These are phyloP conservation scores for Darevskia mixta DNA, from an alignment of 2,797 vertebrate genomes.

Conservation along the genomic window DNA sequence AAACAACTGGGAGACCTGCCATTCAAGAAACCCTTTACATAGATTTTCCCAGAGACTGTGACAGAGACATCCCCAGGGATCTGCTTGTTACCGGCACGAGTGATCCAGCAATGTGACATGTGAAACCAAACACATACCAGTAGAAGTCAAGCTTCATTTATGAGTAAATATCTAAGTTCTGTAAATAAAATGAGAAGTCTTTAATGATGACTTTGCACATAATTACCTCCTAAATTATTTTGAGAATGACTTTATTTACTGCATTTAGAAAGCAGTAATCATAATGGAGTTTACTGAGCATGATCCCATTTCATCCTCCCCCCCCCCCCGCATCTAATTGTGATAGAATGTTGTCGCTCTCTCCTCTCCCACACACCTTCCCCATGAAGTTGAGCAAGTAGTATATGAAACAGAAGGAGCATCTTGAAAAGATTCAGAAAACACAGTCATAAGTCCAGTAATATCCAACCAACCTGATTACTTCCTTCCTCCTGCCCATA, in stretches of 20 bases:
- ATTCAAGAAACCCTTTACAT: background rate
- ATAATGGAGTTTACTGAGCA: background rate
- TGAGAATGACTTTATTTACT: conserved; percentile 63
- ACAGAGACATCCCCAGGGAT: background rate
- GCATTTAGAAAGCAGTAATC: conserved; percentile 65
- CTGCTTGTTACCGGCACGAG: too few species aligned
- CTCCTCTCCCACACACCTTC: too few species aligned
- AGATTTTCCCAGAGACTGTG: background rate
- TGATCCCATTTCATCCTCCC: background rate
- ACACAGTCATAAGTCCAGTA: background rate
- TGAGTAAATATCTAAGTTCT: background rate
- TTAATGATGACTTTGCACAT: conserved; percentile 59
- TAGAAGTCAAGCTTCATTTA: background rate
- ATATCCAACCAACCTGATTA: conserved; percentile 29
- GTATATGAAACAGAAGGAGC: background rate
- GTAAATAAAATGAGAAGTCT: background rate
- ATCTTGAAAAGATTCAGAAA: background rate
- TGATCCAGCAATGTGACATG: background rate
- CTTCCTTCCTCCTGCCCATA: background rate
- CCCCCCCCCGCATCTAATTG: background rate
- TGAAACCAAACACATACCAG: background rate
- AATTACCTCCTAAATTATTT: conserved; percentile 70
- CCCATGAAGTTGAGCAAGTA: background rate
- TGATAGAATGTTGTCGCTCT: background rate
- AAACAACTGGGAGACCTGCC: background rate